Conservation (phyloP, 2,113 vertebrate species). For the Hiodon tergisus region DNA sequence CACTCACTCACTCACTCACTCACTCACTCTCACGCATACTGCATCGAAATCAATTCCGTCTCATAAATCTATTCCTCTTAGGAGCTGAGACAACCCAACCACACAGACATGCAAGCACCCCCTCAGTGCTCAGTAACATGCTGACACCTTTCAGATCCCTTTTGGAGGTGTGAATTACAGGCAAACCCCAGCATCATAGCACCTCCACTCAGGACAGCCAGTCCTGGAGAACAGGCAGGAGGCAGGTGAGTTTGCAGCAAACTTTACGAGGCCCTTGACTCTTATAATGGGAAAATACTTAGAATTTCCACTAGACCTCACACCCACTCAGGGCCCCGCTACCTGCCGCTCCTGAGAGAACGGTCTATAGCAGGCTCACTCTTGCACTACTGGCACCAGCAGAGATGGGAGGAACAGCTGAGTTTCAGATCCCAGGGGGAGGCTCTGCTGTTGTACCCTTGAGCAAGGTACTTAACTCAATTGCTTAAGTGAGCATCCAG, state of each 20-base stretch:
- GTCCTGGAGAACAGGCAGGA: neutral
- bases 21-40: constrained; percentile 19
- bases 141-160: neutral
- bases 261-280: too few species aligned
- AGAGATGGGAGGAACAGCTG: too few species aligned
- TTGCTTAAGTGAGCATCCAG: too few species aligned
- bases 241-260: neutral
- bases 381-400: neutral
- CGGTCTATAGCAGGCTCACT: neutral
- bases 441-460: too few species aligned
- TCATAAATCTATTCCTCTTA: constrained; percentile 56
- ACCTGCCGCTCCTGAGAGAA: too few species aligned
- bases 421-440: too few species aligned
- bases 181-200: neutral
- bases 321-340: too few species aligned
- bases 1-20: too few species aligned
- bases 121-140: constrained; percentile 7
- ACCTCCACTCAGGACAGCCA: neutral
- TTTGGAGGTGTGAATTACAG: neutral
- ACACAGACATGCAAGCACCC: constrained; percentile 22
- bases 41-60: constrained; percentile 60
- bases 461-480: too few species aligned
- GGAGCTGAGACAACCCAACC: constrained; percentile 50
- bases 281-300: too few species aligned
- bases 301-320: too few species aligned